Evolutionary conservation across 2,888 invertebrate species (phyloP), one percentile per base, ranked within the genome.

Genomic region (Platycheirus albimanus): DNA sequence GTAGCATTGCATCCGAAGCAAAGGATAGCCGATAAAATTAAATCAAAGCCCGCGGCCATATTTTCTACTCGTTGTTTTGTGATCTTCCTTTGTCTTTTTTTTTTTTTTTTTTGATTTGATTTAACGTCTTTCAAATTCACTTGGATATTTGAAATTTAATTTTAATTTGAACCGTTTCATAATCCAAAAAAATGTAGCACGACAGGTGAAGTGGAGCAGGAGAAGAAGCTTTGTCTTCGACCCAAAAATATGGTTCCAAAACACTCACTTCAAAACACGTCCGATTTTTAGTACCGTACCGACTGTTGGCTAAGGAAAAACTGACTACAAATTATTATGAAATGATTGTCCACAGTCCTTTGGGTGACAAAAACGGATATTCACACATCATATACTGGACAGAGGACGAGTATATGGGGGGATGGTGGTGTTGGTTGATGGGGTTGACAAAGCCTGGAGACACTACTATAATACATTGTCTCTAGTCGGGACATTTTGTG

Each of bases 11-110:
- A 90, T n/a, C 86, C 75, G 2, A 87, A 61, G 47, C 90, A 90
- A 2, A 90, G 84, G 2, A 88, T 88, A 2, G 88, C 86, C 7
- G 90, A 87, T 69, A 90, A 85, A 45, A 90, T 85, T 33, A 90
- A 83, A 64, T 90, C 90, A 51, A 90, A 77, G 2, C 90, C 90
- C 15, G 36, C 7, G 20, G 84, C 15, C 84, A 84, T 84, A 41
- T 36, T n/a, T n/a, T n/a, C n/a, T n/a, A n/a, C 11, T 13, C 8
- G 24, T 13, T 19, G 13, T 49, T 13, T 30, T n/a, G 1, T 28
- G n/a, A n/a, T n/a, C n/a, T n/a, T n/a, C n/a, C n/a, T n/a, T n/a
- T n/a, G n/a, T n/a, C n/a, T n/a, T n/a, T n/a, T n/a, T 30, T n/a
- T 41, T 2, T 47, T 56, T 67, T 52, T 13, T 49, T 24, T 11